Evolutionary conservation across 2,888 invertebrate species (phyloP), one percentile per base, ranked within the genome.

Genomic region (Polylopha cassiicola): DNA sequence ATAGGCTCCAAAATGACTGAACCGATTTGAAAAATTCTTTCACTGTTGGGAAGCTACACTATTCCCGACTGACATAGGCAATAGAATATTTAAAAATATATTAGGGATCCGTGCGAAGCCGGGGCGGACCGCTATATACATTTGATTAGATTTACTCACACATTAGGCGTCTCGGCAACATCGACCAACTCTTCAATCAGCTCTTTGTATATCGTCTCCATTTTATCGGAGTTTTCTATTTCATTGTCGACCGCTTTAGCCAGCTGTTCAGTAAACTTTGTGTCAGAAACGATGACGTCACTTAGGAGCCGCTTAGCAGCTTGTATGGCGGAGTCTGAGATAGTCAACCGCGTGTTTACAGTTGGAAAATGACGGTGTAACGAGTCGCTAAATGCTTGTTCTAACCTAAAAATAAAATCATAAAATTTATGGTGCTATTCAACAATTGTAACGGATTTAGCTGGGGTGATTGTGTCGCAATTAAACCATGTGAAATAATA

Each of bases 311-410:
- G 45, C 2, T 69, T 61, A 0, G 89, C 91, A 0, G 79, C 67
- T 1, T 74, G 61, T 2, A 90, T 58, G 7, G 88, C 87, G 0
- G 58, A 55, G 1, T 88, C 79, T 0, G 89, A 81, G 43, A 92
- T 77, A 9, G 84, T 71, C 0, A 89, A 64, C 2, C 86, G 80
- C 1, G 92, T 90, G 37, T 89, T 87, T 8, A 89, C 87, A 0
- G 90, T 89, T 1, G 89, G 89, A 60, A 91, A 91, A 48, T 85
- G 79, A 15, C 89, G 87, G 39, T 87, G 87, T 0, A 91, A 73
- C 0, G 76, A 61, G 2, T 89, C 88, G 23, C 81, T 70, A 34
- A 90, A 71, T 0, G 69, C 73, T 48, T 89, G 88, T 47, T 90
- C 88, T 43, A 90, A 56, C 56, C 87, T 88, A 57, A 6, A 51